Conservation (phyloP, 2,888 invertebrate species). For the Slavum lentiscoides region DNA sequence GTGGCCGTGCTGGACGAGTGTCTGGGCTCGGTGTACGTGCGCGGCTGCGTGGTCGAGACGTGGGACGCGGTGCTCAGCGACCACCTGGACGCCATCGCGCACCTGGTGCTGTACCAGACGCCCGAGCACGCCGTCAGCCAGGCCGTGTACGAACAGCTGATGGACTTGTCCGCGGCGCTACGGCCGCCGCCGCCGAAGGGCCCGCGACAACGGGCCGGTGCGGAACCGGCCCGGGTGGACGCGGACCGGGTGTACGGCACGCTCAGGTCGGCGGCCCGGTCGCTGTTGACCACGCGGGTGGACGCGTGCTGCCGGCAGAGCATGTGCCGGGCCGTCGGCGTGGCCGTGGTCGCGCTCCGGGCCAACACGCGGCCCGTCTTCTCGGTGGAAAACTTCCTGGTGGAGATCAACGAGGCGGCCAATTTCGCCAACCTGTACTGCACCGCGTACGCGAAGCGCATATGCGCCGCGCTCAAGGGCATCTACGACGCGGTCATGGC, state of each 20-base stretch:
- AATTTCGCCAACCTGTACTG: constrained; percentile 49
- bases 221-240: constrained; percentile 12
- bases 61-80: constrained; percentile 48
- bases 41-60: constrained; percentile 45
- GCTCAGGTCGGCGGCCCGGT: constrained; percentile 33
- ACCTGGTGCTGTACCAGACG: constrained; percentile 41
- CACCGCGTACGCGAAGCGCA: constrained; percentile 36
- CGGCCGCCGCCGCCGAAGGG: not conserved
- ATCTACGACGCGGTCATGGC: constrained; percentile 48
- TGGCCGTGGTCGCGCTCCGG: constrained; percentile 39
- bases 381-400: constrained; percentile 38
- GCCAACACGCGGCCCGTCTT: constrained; percentile 41
- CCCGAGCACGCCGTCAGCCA: constrained; percentile 36
- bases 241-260: constrained; percentile 32
- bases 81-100: constrained; percentile 40
- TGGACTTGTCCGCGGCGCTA: constrained; percentile 10
- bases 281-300: constrained; percentile 30
- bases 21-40: constrained; percentile 28
- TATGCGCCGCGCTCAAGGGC: constrained; percentile 41
- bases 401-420: constrained; percentile 45
- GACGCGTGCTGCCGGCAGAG: constrained; percentile 46
- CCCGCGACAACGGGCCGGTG: not conserved
- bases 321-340: constrained; percentile 39
- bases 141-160: constrained; percentile 29
- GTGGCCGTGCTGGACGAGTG: constrained; percentile 40